Conservation (phyloP, 1,140 invertebrate genomes). For the Asobara japonica region DNA sequence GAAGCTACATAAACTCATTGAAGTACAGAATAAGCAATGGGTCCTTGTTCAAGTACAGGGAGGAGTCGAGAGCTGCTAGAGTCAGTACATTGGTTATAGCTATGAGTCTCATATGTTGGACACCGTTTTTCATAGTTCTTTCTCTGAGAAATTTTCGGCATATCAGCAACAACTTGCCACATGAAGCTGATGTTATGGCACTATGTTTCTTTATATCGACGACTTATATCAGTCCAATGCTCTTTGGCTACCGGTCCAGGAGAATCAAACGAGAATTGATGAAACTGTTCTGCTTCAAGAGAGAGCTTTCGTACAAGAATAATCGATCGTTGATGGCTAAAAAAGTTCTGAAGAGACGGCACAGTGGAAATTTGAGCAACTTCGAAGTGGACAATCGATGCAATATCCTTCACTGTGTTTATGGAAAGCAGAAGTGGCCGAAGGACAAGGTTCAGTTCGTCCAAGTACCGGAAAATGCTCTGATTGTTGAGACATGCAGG, state of each 20-base stretch:
- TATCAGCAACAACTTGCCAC: slow-evolving; percentile 48
- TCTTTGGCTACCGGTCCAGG: slow-evolving; percentile 82
- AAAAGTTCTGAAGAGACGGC: slow-evolving; percentile 56
- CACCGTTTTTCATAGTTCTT: slow-evolving; percentile 73
- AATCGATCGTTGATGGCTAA: slow-evolving; percentile 63
- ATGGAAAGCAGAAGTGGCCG: slow-evolving; percentile 57
- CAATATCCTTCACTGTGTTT: slow-evolving; percentile 62
- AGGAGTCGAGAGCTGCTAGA: slow-evolving; percentile 82
- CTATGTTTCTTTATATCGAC: slow-evolving; percentile 75
- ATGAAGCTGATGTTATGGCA: slow-evolving; percentile 65
- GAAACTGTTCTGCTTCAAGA: slow-evolving; percentile 69
- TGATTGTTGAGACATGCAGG: slow-evolving; percentile 65
- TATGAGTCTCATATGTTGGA: slow-evolving; percentile 77
- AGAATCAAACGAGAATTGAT: slow-evolving; percentile 78
- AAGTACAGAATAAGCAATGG: slow-evolving; percentile 83
- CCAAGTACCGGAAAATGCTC: slow-evolving; percentile 63
- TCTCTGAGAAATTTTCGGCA: slow-evolving; percentile 58
- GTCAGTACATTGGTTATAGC: slow-evolving; percentile 79
- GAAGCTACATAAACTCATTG: slow-evolving; percentile 75
- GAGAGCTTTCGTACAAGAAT: slow-evolving; percentile 61
- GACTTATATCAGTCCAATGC: slow-evolving; percentile 77
- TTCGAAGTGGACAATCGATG: slow-evolving; percentile 54
- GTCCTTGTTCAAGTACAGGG: slow-evolving; percentile 82
- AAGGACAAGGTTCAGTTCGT: slow-evolving; percentile 65
- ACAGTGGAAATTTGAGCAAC: slow-evolving; percentile 55